Evolutionary conservation across 2,113 vertebrate genomes (phyloP).

Genomic region (Pipra filicauda): DNA sequence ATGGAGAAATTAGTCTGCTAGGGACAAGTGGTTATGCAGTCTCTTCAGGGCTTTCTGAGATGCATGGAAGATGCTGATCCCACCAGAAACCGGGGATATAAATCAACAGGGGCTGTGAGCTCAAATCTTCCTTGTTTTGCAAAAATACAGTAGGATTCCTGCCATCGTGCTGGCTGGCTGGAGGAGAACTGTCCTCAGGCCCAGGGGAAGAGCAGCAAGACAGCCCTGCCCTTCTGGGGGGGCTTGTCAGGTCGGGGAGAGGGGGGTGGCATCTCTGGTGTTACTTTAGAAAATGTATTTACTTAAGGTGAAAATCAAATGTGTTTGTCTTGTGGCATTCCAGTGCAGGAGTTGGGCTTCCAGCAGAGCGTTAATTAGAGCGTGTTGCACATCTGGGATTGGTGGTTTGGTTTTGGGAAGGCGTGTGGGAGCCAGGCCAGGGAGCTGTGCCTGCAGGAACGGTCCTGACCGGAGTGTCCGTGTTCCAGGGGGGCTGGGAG

Average conservation of each 20-base stretch:
- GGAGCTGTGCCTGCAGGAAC: neutral
- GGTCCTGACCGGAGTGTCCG: rapidly evolving
- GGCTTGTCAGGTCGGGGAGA: neutral
- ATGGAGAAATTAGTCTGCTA: neutral
- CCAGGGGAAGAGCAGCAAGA: neutral
- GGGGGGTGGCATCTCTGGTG: neutral
- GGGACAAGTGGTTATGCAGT: neutral
- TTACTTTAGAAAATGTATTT: neutral
- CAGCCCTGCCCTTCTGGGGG: neutral
- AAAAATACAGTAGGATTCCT: neutral
- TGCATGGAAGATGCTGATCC: neutral
- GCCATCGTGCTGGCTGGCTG: neutral
- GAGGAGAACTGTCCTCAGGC: neutral
- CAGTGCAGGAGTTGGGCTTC: neutral
- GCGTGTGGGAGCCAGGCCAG: rapidly evolving
- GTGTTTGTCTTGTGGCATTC: rapidly evolving
- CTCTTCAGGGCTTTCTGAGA: conserved; percentile 27
- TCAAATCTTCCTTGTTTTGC: neutral
- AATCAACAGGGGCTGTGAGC: neutral
- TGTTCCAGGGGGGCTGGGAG: neutral
- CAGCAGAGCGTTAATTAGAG: neutral
- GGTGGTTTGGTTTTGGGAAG: neutral
- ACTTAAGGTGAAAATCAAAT: neutral
- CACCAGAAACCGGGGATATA: neutral
- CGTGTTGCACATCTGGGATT: rapidly evolving